A percentile compares a stretch with the other conserved stretches of the same genome.
Conservation (phyloP, 2,888 invertebrate genomes). For the Balanococcus diminutus region DNA sequence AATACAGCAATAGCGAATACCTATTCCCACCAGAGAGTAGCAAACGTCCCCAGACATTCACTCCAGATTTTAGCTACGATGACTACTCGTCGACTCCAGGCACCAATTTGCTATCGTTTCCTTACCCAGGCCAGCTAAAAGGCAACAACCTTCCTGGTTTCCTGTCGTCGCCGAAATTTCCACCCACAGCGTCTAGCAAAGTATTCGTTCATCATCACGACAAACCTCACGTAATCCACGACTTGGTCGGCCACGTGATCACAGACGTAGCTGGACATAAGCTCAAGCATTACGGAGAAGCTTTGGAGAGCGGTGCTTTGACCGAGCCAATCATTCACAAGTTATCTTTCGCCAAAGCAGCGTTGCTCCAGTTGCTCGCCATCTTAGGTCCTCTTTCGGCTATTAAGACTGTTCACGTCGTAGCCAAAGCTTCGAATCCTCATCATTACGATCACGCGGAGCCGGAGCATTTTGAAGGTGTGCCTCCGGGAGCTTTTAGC, state of each 20-base stretch:
- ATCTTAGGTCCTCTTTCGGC: slow-evolving; percentile 52
- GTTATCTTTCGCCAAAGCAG: slow-evolving; percentile 49
- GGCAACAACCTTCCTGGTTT: neutral
- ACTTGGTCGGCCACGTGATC: slow-evolving; percentile 43
- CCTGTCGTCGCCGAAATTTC: neutral
- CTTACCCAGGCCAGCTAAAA: slow-evolving; percentile 35
- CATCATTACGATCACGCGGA: slow-evolving; percentile 21
- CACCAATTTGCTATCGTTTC: neutral
- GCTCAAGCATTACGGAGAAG: slow-evolving; percentile 50
- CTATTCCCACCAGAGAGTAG: slow-evolving; percentile 30
- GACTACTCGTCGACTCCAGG: slow-evolving; percentile 29
- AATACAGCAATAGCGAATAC: slow-evolving; percentile 51
- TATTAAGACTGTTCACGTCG: slow-evolving; percentile 45
- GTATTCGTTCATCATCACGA: slow-evolving; percentile 49
- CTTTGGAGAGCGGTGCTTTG: slow-evolving; percentile 44
- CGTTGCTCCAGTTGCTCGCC: slow-evolving; percentile 50
- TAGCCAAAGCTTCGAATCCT: slow-evolving; percentile 51
- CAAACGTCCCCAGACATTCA: slow-evolving; percentile 42
- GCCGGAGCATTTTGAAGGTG: neutral
- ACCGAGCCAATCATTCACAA: slow-evolving; percentile 54
- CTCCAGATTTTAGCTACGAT: slow-evolving; percentile 20
- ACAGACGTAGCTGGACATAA: slow-evolving; percentile 53
- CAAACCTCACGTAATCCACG: slow-evolving; percentile 50
- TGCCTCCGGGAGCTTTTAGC: neutral
- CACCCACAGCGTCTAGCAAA: slow-evolving; percentile 43